Percentiles rank a stretch among this genome's conserved stretches.
Conservation (phyloP, 1,140 invertebrate genomes). For the Neodiprion lecontei region DNA sequence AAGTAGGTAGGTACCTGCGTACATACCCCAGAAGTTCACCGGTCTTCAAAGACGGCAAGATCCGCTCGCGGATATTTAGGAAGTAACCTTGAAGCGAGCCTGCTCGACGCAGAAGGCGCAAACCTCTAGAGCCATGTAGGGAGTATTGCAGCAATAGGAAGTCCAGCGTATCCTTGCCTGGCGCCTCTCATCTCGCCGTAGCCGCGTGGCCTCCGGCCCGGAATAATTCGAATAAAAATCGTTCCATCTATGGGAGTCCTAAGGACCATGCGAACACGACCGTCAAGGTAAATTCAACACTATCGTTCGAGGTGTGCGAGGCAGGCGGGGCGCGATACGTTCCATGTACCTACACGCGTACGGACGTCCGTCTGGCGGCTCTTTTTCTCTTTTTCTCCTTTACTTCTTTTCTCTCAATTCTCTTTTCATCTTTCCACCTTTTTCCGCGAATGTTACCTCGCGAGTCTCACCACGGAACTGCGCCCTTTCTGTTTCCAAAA, state of each 20-base stretch:
- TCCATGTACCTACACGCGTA: too few species aligned
- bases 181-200: not conserved
- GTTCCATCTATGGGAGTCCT: slow-evolving; percentile 3
- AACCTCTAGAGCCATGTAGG: not conserved
- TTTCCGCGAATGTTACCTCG: not conserved
- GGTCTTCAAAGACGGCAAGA: not conserved
- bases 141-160: not conserved
- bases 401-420: too few species aligned
- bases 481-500: too few species aligned
- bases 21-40: not conserved
- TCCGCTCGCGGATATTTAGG: not conserved
- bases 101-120: not conserved
- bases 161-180: slow-evolving; percentile 2
- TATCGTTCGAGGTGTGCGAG: too few species aligned
- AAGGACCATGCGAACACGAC: not conserved
- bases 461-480: not conserved
- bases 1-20: not conserved
- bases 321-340: too few species aligned
- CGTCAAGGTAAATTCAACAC: too few species aligned
- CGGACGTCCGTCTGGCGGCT: too few species aligned
- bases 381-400: too few species aligned
- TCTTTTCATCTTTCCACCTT: too few species aligned
- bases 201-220: not conserved
- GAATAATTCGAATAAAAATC: slow-evolving; percentile 8
- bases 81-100: not conserved